Evolutionary conservation across 2,797 vertebrate genomes (phyloP).

Genomic region (Serranus cabrilla): DNA sequence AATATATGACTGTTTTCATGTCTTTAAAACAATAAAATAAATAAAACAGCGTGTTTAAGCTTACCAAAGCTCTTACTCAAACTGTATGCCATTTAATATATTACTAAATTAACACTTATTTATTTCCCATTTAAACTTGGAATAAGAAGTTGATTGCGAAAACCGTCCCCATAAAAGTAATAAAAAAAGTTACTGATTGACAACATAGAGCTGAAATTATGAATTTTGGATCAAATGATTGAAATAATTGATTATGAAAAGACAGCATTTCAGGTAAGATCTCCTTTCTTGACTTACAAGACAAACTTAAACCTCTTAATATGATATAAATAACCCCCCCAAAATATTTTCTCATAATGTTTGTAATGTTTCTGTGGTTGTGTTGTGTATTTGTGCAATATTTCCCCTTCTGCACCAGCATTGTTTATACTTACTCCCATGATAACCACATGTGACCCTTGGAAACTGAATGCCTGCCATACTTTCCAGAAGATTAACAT

Average conservation of each 20-base stretch:
- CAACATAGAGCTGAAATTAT: neutral
- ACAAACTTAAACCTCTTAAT: neutral
- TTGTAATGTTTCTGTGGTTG: neutral
- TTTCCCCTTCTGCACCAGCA: neutral
- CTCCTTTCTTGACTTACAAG: neutral
- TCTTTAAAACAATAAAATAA: too few species aligned
- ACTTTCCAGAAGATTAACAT: constrained; percentile 49
- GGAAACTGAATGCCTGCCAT: constrained; percentile 31
- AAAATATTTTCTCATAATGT: neutral
- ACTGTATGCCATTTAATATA: neutral
- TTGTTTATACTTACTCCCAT: constrained; percentile 20
- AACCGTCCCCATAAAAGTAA: neutral
- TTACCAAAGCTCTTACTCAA: neutral
- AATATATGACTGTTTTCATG: too few species aligned
- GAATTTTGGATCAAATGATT: neutral
- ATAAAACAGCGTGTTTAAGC: neutral
- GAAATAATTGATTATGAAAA: neutral
- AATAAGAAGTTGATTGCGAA: neutral
- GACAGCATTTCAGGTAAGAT: neutral
- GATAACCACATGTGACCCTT: constrained; percentile 28
- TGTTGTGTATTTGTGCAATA: neutral
- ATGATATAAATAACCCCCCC: neutral
- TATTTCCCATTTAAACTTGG: neutral
- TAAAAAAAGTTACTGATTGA: neutral
- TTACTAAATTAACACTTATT: neutral